phyloP scores from a whole-genome alignment of 2,797 vertebrate genomes.

The Smutsia gigantea region DNA sequence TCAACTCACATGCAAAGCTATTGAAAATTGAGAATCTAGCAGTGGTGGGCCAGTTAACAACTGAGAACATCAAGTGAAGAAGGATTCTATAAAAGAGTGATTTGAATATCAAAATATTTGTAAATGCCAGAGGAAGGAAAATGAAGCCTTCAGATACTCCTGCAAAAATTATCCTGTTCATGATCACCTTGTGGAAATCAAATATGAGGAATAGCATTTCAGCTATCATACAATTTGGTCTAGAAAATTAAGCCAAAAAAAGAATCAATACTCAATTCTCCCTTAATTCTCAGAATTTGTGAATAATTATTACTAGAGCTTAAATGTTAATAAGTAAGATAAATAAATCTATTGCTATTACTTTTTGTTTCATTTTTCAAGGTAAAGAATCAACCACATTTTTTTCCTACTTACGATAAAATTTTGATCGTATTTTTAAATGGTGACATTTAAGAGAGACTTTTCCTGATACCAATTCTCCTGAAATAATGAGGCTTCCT shows the following conservation, averaged over 20 bases:
- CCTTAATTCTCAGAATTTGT: slow-evolving; percentile 25
- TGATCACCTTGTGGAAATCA: not conserved
- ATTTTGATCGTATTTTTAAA: slow-evolving; percentile 27
- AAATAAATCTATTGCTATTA: not conserved
- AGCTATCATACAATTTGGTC: not conserved
- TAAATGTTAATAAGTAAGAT: slow-evolving; percentile 27
- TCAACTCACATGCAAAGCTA: not conserved
- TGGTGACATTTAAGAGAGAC: not conserved
- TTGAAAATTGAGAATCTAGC: not conserved
- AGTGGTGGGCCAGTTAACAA: not conserved
- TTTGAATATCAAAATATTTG: not conserved
- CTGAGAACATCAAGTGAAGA: not conserved
- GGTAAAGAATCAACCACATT: not conserved
- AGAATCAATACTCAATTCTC: not conserved
- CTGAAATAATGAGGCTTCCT: not conserved
- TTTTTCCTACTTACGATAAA: slow-evolving; percentile 17
- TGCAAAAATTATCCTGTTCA: slow-evolving; percentile 33
- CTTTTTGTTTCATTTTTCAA: slow-evolving; percentile 40
- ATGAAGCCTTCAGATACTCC: not conserved
- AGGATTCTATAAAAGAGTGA: not conserved
- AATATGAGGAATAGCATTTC: not conserved
- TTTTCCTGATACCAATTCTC: slow-evolving; percentile 20
- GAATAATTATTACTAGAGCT: slow-evolving; percentile 1
- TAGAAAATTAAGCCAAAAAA: not conserved
- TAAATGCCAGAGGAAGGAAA: not conserved